Evolutionary conservation across 92 coral and sea anemone species (phyloP).

Genomic region (Parazoanthus swiftii): DNA sequence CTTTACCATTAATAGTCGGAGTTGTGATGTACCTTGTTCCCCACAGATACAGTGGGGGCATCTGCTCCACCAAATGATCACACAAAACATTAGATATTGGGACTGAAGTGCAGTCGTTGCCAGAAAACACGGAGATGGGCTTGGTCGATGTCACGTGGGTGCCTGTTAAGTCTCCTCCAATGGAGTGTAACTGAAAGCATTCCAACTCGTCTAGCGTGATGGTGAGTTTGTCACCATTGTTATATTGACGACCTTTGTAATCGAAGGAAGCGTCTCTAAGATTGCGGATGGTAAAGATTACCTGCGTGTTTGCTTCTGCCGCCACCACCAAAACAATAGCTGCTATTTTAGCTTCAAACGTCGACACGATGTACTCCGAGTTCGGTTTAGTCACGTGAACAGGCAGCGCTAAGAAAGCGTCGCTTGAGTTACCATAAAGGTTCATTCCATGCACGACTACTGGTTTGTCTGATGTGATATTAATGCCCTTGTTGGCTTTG

Average conservation of each 20-base stretch:
- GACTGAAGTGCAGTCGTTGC: conserved; percentile 81
- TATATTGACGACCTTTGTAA: not conserved
- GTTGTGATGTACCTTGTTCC: conserved; percentile 75
- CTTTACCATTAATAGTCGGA: conserved; percentile 57
- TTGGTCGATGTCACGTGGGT: conserved; percentile 67
- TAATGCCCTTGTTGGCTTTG: conserved; percentile 64
- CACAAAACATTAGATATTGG: conserved; percentile 54
- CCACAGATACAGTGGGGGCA: conserved; percentile 77
- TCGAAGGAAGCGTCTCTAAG: not conserved
- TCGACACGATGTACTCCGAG: conserved; percentile 70
- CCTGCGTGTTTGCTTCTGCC: conserved; percentile 54
- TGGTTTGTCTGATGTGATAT: conserved; percentile 66
- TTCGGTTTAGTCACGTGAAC: conserved; percentile 52
- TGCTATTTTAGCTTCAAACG: conserved; percentile 50
- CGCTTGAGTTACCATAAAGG: conserved; percentile 51
- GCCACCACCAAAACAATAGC: conserved; percentile 80
- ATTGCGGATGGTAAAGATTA: conserved; percentile 48
- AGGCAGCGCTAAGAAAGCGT: conserved; percentile 86
- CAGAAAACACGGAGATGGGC: conserved; percentile 82
- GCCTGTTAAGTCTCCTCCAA: conserved; percentile 68
- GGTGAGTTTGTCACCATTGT: conserved; percentile 53
- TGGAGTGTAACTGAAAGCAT: conserved; percentile 60
- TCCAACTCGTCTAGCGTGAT: conserved; percentile 53
- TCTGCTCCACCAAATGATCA: conserved; percentile 84
- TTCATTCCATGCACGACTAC: conserved; percentile 69